Evolutionary conservation across 2,113 vertebrate genomes (phyloP).

Genomic region (Corythoichthys haematopterus): DNA sequence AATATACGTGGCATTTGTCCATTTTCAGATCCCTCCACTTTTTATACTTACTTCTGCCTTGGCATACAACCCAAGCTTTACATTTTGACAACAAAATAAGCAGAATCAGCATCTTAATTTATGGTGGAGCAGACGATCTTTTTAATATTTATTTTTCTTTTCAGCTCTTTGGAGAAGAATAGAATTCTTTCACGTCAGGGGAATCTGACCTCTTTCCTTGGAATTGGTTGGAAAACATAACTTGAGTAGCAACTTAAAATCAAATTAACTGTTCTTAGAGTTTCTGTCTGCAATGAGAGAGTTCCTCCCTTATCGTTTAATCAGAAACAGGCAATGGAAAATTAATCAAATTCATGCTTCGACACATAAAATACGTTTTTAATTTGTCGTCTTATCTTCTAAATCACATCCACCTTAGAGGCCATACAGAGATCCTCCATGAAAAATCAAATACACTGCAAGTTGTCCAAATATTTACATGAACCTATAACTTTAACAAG

Average conservation of each 20-base stretch:
- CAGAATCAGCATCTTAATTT: constrained; percentile 29
- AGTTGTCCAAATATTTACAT: constrained; percentile 28
- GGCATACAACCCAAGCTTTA: constrained; percentile 13
- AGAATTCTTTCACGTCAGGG: constrained; percentile 7
- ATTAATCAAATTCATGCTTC: constrained; percentile 12
- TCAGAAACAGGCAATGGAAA: constrained; percentile 18
- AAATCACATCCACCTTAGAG: constrained; percentile 29
- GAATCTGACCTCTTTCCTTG: constrained; percentile 11
- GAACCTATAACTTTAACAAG: constrained; percentile 25
- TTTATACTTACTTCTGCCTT: constrained; percentile 10
- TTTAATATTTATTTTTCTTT: constrained; percentile 17
- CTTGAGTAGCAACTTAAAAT: constrained; percentile 11
- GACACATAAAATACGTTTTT: constrained; percentile 19
- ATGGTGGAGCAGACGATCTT: constrained; percentile 6
- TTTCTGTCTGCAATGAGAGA: neutral
- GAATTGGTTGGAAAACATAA: constrained; percentile 8
- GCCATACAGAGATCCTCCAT: constrained; percentile 24
- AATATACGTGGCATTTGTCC: constrained; percentile 10
- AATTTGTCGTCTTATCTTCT: constrained; percentile 11
- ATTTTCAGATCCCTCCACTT: neutral
- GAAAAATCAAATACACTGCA: constrained; percentile 22
- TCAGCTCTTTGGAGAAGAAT: constrained; percentile 3
- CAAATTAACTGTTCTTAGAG: neutral
- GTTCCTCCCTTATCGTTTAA: constrained; percentile 6
- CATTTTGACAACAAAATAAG: constrained; percentile 13